Evolutionary conservation across 1,140 invertebrate genomes (phyloP).

Genomic region (Chlorops oryzae): DNA sequence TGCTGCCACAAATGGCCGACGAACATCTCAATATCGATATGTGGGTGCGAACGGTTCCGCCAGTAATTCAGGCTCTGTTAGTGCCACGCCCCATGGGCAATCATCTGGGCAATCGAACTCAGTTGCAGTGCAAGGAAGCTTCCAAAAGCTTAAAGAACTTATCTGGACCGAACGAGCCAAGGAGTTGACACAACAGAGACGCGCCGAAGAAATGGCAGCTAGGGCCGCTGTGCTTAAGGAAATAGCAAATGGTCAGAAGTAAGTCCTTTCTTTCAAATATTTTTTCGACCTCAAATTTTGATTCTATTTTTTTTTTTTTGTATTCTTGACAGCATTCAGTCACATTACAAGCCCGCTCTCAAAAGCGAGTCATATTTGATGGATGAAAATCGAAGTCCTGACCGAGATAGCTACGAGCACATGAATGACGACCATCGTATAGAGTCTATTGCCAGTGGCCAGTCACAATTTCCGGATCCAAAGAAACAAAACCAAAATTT

Average conservation of each 20-base stretch:
- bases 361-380: conserved; percentile 27
- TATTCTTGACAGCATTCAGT: conserved; percentile 22
- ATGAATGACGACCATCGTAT: conserved; percentile 19
- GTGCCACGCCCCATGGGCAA: conserved; percentile 7
- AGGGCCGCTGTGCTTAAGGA: conserved; percentile 54
- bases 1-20: conserved; percentile 6
- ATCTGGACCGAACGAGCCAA: conserved; percentile 60
- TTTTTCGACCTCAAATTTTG: not conserved
- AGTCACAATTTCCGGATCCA: too few relatives aligned
- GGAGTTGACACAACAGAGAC: conserved; percentile 58
- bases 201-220: conserved; percentile 56
- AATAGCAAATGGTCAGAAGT: conserved; percentile 49
- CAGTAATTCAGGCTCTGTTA: conserved; percentile 5
- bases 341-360: conserved; percentile 14
- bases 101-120: conserved; percentile 21
- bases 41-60: conserved; percentile 24
- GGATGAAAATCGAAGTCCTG: conserved; percentile 39
- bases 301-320: not conserved
- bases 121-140: conserved; percentile 56
- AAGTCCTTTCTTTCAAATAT: conserved; percentile 11
- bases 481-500: too few relatives aligned
- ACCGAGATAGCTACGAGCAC: conserved; percentile 17
- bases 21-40: conserved; percentile 31
- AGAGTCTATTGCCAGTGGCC: conserved; percentile 14
- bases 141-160: conserved; percentile 59